Base-by-base conservation (phyloP, 2,797 vertebrate species). In the Muraenolepis orangiensis region DNA sequence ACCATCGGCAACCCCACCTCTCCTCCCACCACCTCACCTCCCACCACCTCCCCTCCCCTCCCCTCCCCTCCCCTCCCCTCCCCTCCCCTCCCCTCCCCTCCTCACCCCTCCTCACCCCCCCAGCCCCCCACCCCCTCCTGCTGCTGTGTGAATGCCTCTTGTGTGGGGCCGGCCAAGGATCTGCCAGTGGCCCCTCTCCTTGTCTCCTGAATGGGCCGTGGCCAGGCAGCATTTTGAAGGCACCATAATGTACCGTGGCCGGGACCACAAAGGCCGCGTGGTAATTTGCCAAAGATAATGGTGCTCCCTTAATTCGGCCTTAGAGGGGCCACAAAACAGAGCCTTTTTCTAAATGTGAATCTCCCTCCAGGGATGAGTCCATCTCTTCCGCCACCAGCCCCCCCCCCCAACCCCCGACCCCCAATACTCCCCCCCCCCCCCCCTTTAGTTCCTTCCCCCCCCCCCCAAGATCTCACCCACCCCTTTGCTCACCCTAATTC, bases 271-370 rank as follows among this genome's bases (percentile, higher is more conserved):
- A 91, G 91, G 89, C 90, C 84, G 86, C 77, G 87, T 90, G 91
- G 93, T 93, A 91, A 94, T 94, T 93, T 94, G 91, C 93, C 93
- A 93, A 85, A 91, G 93, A 94, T 95, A 95, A 96, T 95, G 95
- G 91, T 87, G 90, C 88, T 88, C 88, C 89, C 87, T 91, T 91
- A 93, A 93, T 94, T 92, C 83, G 87, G 82, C 88, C 80, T 80
- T 74, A 83, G 85, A 87, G 87, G 87, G 91, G 91, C 86, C 90
- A 84, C 93, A 92, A 93, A 92, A 92, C 88, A 93, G 88, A 80
- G 74, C 79, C 23, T 61, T 23, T 61, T 61, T 57, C 72, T 83
- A 80, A 82, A 76, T 86, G 81, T 81, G 79, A 81, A 82, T 80
- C 86, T 77, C 79, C 34, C 68, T 84, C 84, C 76, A 86, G 76